Base-by-base conservation (phyloP, 2,113 vertebrate genomes). In the Macquaria ambigua region DNA sequence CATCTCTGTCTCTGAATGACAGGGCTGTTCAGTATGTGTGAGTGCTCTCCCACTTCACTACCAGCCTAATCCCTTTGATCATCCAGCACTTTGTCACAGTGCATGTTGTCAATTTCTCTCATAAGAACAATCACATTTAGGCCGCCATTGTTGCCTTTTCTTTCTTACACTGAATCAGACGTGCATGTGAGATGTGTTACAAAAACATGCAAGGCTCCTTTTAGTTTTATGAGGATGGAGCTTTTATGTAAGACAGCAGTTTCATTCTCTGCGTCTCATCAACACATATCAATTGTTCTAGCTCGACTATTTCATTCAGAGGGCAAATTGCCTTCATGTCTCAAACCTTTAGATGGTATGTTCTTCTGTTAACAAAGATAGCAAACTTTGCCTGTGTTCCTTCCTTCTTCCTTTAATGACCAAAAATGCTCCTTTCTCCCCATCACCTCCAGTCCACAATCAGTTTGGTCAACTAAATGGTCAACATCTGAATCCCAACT, bases 51-150 rank as follows among this genome's bases (percentile, higher is more conserved):
- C 69, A n/a, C 69, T 46, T 46, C 61, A 62, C 53, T 3, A 18
- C n/a, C 76, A 53, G 61, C 28, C 53, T 61, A 79, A 68, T 79
- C 55, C 53, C 70, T 84, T 79, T 84, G 62, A 84, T 84, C 83
- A 53, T 20, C 58, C 59, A 41, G 25, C 37, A 64, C 81, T 83
- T 71, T 56, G 66, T 66, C 9, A 4, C 59, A 56, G 48, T 66
- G 15, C 28, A 31, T 31, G 28, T 31, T 31, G 28, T 31, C 28
- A 31, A 31, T 31, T 31, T 31, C 28, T 31, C 28, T 31, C 28
- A 31, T 31, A 31, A 31, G 28, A 31, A 72, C 59, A 77, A 8
- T 83, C 25, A 39, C 23, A 69, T 74, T 61, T 53, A 21, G 41
- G 1, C 43, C 20, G 11, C 18, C 31, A 31, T 59, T 41, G 50